Evolutionary conservation across 2,888 invertebrate species (phyloP), one percentile per base, ranked within the genome.

Genomic region (Leptogaster cylindrica): DNA sequence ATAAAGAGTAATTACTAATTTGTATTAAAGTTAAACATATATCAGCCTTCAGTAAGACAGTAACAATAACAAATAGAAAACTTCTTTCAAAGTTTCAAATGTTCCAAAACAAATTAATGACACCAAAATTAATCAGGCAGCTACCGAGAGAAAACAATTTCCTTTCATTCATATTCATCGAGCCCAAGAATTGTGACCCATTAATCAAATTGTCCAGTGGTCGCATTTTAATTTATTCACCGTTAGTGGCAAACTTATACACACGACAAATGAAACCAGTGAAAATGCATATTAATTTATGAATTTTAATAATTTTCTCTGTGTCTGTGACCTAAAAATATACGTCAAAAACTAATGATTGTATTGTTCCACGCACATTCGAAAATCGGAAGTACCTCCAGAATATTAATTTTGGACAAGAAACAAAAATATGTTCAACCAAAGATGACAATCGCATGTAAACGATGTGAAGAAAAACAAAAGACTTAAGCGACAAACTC

Each of bases 401-500:
- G 52, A 18, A 52, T 41, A 41, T 5, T 41, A 41, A 36, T n/a
- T n/a, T n/a, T n/a, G n/a, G n/a, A 41, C 41, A 41, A 41, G 7
- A 31, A 6, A 10, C 36, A 3, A 36, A n/a, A n/a, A n/a, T n/a
- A n/a, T n/a, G n/a, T n/a, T n/a, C n/a, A n/a, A n/a, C n/a, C n/a
- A n/a, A n/a, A n/a, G n/a, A n/a, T n/a, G n/a, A n/a, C n/a, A n/a
- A 36, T 6, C 23, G 18, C 63, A 27, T 23, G 44, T 44, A 63
- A 46, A 25, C n/a, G 64, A 66, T 28, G 51, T n/a, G 16, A 39
- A 46, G 10, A 12, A 65, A 68, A 68, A 66, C 68, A 33, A 68
- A 68, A 68, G 68, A 68, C 68, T 65, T 58, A 65, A 52, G 68
- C 61, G 51, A 68, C 65, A 28, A 68, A 68, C 68, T 66, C 58